Conservation (phyloP, 2,797 vertebrate genomes). For the Sciurus vulgaris region DNA sequence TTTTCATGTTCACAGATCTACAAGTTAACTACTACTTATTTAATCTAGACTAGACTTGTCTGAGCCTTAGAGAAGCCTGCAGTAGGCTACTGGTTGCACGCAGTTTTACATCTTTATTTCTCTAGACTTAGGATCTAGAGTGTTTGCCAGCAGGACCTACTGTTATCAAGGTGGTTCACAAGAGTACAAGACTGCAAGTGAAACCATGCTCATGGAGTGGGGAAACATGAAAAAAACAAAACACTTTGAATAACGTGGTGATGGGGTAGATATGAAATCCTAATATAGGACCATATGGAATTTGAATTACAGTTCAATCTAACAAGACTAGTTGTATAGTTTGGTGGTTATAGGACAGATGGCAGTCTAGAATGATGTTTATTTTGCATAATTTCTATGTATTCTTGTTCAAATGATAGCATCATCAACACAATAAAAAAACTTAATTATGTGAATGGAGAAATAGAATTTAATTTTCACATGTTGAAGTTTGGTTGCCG, state of each 20-base stretch:
- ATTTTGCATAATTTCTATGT: not conserved
- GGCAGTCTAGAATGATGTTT: not conserved
- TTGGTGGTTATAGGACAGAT: not conserved
- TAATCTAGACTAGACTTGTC: not conserved
- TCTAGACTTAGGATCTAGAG: not conserved
- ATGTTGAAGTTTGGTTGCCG: not conserved
- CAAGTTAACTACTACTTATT: not conserved
- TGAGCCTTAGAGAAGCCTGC: not conserved
- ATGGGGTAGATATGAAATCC: not conserved
- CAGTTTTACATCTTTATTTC: not conserved
- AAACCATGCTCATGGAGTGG: not conserved
- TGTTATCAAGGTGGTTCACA: not conserved
- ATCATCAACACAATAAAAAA: not conserved
- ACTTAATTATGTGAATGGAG: not conserved
- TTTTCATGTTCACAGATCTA: not conserved
- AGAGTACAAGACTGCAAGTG: not conserved
- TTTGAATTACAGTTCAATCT: not conserved
- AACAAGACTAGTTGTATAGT: not conserved
- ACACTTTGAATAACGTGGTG: not conserved
- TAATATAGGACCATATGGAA: not conserved
- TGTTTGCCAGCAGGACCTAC: not conserved
- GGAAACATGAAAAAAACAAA: not conserved
- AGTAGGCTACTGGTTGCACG: not conserved
- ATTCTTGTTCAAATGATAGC: not conserved
- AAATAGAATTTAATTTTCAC: not conserved